These are phyloP conservation scores for Paradoxurus hermaphroditus DNA, from an alignment of 2,113 vertebrate species.

Conservation along the genomic window DNA sequence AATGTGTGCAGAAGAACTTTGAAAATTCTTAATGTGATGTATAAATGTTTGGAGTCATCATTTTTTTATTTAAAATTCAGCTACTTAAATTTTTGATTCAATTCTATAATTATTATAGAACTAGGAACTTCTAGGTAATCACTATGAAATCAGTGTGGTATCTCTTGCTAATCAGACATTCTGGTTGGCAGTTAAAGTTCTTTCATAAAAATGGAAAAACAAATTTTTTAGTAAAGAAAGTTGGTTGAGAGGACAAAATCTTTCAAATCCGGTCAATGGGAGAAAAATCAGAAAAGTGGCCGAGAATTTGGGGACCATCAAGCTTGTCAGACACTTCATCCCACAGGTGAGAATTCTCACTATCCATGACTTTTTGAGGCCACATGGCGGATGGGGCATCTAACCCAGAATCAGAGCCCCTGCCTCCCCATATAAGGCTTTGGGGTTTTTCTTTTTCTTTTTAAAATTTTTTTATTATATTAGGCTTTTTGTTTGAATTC, in stretches of 20 bases:
- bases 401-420: neutral
- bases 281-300: neutral
- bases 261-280: neutral
- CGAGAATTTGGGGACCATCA: neutral
- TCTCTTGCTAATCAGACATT: neutral
- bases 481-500: constrained; percentile 1
- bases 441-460: neutral
- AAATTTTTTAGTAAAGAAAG: neutral
- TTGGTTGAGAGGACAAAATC: neutral
- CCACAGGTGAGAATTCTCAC: neutral
- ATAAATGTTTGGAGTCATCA: neutral
- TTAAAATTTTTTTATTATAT: neutral
- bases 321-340: neutral
- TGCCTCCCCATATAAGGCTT: neutral
- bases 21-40: neutral
- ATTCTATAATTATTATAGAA: neutral
- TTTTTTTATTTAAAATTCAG: neutral
- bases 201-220: neutral
- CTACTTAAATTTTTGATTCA: neutral
- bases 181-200: neutral
- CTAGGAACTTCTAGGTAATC: neutral
- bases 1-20: neutral
- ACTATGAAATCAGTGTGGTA: neutral
- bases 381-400: neutral
- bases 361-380: neutral